phyloP scores from a whole-genome alignment of 2,888 invertebrate species.

The Lepidocyrtoides sp. region DNA sequence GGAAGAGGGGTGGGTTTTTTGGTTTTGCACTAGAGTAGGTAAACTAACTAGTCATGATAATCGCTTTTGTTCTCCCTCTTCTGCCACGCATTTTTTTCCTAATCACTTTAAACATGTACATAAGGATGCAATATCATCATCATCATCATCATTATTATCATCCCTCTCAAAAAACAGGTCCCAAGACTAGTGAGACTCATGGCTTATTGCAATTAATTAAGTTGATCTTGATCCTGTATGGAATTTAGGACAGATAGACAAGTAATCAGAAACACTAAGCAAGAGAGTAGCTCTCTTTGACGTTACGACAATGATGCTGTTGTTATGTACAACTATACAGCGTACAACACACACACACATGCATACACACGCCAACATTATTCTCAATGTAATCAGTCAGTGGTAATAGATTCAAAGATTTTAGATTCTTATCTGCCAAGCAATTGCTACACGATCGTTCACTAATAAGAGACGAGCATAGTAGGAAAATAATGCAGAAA shows the following conservation, averaged over 20 bases:
- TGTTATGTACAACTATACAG: too few species aligned
- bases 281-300: too few species aligned
- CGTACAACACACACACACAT: too few species aligned
- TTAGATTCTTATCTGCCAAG: too few species aligned
- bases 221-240: constrained; percentile 61
- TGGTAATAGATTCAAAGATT: too few species aligned
- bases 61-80: constrained; percentile 2
- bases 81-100: constrained; percentile 30
- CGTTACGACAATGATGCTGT: too few species aligned
- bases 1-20: constrained; percentile 2
- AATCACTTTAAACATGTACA: constrained; percentile 14
- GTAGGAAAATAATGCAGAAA: too few species aligned
- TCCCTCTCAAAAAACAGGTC: constrained; percentile 66
- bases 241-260: constrained; percentile 52
- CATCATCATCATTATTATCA: neutral
- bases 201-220: constrained; percentile 66
- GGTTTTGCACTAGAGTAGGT: neutral
- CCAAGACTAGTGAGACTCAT: constrained; percentile 45
- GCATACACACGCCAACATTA: too few species aligned
- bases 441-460: too few species aligned
- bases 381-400: too few species aligned
- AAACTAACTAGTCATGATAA: constrained; percentile 54
- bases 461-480: too few species aligned
- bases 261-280: neutral
- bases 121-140: neutral